Conservation (phyloP, 2,888 invertebrate genomes). For the Notodonta dromedarius region DNA sequence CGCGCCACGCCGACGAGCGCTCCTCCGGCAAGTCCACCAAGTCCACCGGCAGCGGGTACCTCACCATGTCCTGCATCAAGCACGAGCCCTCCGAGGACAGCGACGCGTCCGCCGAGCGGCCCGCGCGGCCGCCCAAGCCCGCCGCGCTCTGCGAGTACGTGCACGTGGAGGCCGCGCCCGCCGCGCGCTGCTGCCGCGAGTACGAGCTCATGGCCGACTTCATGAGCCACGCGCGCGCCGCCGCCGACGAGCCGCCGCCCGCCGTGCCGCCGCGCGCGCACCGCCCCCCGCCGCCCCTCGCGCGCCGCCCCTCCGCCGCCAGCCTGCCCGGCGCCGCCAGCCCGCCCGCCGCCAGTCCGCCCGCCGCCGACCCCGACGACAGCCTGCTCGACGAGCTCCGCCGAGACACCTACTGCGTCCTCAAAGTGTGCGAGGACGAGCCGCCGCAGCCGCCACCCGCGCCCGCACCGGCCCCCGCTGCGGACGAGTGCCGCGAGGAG, state of each 20-base stretch:
- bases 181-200: constrained; percentile 61
- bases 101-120: constrained; percentile 65
- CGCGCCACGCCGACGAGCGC: constrained; percentile 69
- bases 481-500: constrained; percentile 39
- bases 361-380: constrained; percentile 83
- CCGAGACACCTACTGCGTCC: constrained; percentile 70
- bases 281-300: constrained; percentile 42
- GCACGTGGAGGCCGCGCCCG: constrained; percentile 67
- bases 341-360: constrained; percentile 71
- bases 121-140: constrained; percentile 74
- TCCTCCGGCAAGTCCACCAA: constrained; percentile 70
- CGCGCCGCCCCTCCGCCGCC: constrained; percentile 82
- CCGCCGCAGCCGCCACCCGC: constrained; percentile 26
- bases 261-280: constrained; percentile 60
- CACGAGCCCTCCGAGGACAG: constrained; percentile 71
- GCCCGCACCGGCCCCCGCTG: constrained; percentile 25
- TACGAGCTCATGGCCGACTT: constrained; percentile 75
- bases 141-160: constrained; percentile 63
- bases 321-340: constrained; percentile 83
- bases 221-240: constrained; percentile 53
- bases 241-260: constrained; percentile 49
- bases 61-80: constrained; percentile 75
- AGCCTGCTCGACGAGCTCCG: constrained; percentile 75
- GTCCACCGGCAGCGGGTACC: constrained; percentile 73
- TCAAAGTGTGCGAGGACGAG: constrained; percentile 74